Evolutionary conservation across 2,888 invertebrate genomes (phyloP), one percentile per base, ranked within the genome.

Genomic region (Uropetala carovei): DNA sequence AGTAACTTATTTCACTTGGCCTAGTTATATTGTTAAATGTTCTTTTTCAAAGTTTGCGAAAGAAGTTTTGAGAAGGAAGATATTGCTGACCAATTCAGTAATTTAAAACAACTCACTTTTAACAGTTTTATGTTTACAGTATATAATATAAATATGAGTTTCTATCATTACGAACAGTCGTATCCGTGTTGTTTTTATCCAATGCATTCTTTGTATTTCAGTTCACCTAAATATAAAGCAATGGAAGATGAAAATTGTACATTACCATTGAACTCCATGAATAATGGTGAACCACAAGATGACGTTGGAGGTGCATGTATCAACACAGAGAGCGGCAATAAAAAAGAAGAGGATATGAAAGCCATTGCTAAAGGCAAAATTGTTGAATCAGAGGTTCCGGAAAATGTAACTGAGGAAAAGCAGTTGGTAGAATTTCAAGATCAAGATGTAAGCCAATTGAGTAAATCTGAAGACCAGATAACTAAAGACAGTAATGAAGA

Each of bases 171-270:
- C 43, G 43, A 43, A n/a, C n/a, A 75, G 13, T 27, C 27, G 9
- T 22, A 75, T 27, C 0, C 16, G 0, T 14, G n/a, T 43, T 64
- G n/a, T 68, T 68, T 64, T 22, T 75, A 11, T 27, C 22, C 13
- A 22, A n/a, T 22, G 10, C 27, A 75, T 22, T 7, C 22, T 75
- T 27, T 75, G 10, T 27, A 9, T 10, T 27, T 75, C 75, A 75
- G 75, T 8, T 43, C 43, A 43, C 43, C 27, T 9, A 13, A 75
- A 27, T 14, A 3, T 9, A 11, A 75, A 64, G 59, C 64, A 56
- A 89, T 89, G 89, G 89, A 89, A 64, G 18, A 64, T 89, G 89
- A 64, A 64, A 89, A 89, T 43, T 60, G 43, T 43, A 43, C 22
- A 43, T 13, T 43, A 60, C 27, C 60, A 64, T n/a, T 43, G 11